These are phyloP conservation scores for Lacerta bilineata DNA, from an alignment of 2,797 vertebrate genomes.

Conservation along the genomic window DNA sequence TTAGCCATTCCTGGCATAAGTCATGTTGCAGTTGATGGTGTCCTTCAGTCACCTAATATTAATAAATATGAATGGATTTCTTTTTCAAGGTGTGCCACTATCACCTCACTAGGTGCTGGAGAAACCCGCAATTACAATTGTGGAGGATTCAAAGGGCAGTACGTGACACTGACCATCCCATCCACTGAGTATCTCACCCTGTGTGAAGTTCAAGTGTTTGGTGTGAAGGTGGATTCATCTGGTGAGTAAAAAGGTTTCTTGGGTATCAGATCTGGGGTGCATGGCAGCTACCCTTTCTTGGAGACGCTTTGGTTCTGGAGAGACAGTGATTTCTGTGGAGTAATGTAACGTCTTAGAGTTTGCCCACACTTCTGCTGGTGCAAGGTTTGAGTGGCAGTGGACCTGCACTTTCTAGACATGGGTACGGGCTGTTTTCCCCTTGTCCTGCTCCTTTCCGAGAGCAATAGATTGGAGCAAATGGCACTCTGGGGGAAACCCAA, in stretches of 20 bases:
- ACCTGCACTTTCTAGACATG: too few species aligned
- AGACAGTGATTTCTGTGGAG: background rate
- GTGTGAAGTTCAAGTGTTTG: conserved; percentile 43
- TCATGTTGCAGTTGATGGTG: background rate
- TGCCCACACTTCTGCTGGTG: too few species aligned
- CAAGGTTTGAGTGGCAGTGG: too few species aligned
- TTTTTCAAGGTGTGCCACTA: conserved; percentile 15
- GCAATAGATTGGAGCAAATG: too few species aligned
- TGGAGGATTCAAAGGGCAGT: conserved; percentile 15
- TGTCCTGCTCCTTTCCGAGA: too few species aligned
- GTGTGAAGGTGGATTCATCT: background rate
- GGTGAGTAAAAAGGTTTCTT: conserved; percentile 6
- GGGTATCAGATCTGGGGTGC: background rate
- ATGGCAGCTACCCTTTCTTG: background rate
- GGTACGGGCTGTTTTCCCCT: too few species aligned
- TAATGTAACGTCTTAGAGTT: too few species aligned
- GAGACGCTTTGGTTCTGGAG: background rate
- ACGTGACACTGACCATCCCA: background rate
- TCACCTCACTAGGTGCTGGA: background rate
- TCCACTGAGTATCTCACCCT: background rate
- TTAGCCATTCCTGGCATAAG: too few species aligned
- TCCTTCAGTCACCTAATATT: background rate
- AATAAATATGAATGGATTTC: background rate
- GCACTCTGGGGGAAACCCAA: too few species aligned
- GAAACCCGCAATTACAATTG: conserved; percentile 20